These are phyloP conservation scores for Caenorhabditis tropicalis DNA, from an alignment of 1,140 invertebrate species.

Conservation along the genomic window DNA sequence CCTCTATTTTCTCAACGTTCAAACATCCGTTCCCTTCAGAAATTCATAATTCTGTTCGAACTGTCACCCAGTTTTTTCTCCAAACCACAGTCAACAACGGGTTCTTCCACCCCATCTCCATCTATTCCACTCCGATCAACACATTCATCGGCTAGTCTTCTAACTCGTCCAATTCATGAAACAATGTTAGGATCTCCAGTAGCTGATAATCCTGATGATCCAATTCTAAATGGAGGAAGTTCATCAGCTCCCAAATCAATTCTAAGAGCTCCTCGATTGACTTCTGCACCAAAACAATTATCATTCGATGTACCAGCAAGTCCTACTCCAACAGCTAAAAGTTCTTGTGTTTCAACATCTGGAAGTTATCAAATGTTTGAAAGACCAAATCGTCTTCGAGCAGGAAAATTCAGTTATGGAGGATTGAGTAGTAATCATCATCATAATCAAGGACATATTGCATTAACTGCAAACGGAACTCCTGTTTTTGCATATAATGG, in stretches of 20 bases:
- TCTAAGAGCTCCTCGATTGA: conserved; percentile 33
- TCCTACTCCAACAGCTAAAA: conserved; percentile 47
- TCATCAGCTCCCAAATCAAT: conserved; percentile 1
- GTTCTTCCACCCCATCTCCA: background rate
- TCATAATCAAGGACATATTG: conserved; percentile 9
- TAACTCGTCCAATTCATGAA: conserved; percentile 30
- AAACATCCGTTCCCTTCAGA: background rate
- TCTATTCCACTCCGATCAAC: background rate
- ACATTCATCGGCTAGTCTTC: conserved; percentile 17
- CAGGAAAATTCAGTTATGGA: conserved; percentile 23
- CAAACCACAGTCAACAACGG: background rate
- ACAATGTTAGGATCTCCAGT: conserved; percentile 20
- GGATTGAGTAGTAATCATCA: background rate
- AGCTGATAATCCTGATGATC: conserved; percentile 25
- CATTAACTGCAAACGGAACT: conserved; percentile 34
- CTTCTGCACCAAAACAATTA: conserved; percentile 42
- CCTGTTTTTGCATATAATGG: conserved; percentile 13
- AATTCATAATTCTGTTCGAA: conserved; percentile 38
- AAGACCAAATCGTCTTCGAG: conserved; percentile 27
- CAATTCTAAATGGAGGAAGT: background rate
- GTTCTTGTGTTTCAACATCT: conserved; percentile 33
- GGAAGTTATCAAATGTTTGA: conserved; percentile 50
- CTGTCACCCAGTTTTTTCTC: conserved; percentile 12
- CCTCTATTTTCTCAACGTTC: background rate
- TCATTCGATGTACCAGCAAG: conserved; percentile 47